Percentiles rank a stretch among this genome's conserved stretches.
Conservation (phyloP, 2,888 invertebrate species). For the Lymantria dispar region DNA sequence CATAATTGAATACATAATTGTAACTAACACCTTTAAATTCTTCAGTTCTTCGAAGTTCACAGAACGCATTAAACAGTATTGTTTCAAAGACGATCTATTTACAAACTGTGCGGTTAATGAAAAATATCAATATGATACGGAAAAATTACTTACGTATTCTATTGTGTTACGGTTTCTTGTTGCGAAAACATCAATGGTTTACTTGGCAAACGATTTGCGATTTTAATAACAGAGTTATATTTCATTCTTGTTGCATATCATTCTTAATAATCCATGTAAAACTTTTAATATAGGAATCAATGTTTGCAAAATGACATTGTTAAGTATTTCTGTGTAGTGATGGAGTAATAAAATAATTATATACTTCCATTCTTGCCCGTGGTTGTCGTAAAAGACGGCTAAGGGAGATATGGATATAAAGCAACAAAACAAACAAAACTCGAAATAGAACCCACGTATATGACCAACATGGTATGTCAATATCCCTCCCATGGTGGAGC, state of each 20-base stretch:
- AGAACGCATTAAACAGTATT: conserved; percentile 49
- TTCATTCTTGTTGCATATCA: neutral
- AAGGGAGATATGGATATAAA: too few relatives aligned
- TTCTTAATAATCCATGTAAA: too few relatives aligned
- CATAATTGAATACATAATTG: conserved; percentile 12
- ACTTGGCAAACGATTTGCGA: neutral
- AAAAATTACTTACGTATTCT: conserved; percentile 33
- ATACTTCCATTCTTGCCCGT: too few relatives aligned
- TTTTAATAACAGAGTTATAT: neutral
- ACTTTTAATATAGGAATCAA: neutral
- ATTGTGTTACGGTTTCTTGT: conserved; percentile 27
- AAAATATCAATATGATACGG: conserved; percentile 36
- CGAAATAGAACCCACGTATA: too few relatives aligned
- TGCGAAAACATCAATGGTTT: conserved; percentile 37
- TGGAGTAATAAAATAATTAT: too few relatives aligned
- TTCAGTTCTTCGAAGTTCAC: conserved; percentile 32
- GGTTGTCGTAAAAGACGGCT: too few relatives aligned
- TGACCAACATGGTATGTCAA: too few relatives aligned
- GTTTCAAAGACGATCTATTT: conserved; percentile 48
- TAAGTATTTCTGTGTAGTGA: too few relatives aligned
- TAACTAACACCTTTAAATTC: conserved; percentile 18
- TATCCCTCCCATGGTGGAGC: too few relatives aligned
- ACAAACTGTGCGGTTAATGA: conserved; percentile 48
- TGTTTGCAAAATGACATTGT: too few relatives aligned
- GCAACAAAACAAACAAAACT: too few relatives aligned